phyloP scores from a whole-genome alignment of 2,113 vertebrate genomes.

The Zosterops hypoxanthus region DNA sequence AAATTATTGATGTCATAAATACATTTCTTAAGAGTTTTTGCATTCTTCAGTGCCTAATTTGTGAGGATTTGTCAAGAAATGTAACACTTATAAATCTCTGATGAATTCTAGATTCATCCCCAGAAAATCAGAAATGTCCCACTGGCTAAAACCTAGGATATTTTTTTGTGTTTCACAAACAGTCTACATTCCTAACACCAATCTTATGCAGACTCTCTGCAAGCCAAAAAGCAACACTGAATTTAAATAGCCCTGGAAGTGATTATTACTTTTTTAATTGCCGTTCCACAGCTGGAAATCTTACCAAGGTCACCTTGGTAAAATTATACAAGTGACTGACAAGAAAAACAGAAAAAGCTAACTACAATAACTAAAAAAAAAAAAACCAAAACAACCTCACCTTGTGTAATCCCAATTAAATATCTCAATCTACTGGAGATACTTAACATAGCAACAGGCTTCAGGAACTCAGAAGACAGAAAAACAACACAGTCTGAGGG shows the following conservation, averaged over 20 bases:
- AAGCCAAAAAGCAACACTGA: neutral
- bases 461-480: neutral
- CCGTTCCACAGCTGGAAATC: neutral
- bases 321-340: neutral
- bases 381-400: accelerated
- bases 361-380: neutral
- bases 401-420: neutral
- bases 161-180: neutral
- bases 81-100: neutral
- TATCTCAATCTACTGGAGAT: neutral
- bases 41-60: neutral
- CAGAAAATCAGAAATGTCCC: neutral
- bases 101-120: neutral
- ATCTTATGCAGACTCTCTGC: neutral
- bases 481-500: neutral
- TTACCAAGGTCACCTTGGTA: neutral
- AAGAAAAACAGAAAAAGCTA: neutral
- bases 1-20: neutral
- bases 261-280: conserved; percentile 22
- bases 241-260: neutral
- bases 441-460: neutral
- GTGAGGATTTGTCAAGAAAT: neutral
- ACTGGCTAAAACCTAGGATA: neutral
- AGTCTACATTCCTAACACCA: neutral
- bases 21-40: neutral